Percentiles rank a stretch among this genome's conserved stretches.
Evolutionary conservation across 2,113 vertebrate genomes (phyloP).

Genomic region (Myiagra hebetior): DNA sequence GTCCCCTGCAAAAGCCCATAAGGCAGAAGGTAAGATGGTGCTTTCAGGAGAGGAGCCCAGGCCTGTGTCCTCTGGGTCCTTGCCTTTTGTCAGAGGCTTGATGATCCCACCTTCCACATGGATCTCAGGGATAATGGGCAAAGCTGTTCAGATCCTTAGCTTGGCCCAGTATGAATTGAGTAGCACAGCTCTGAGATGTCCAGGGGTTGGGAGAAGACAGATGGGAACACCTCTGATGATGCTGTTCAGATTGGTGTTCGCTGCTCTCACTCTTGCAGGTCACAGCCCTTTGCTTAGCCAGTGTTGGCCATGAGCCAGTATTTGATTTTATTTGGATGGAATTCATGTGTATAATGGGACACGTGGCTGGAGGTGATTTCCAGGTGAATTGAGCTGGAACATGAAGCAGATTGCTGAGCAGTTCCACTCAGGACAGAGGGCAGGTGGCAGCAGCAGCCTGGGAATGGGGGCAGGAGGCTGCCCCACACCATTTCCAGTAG

Average conservation of each 20-base stretch:
- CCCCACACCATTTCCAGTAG: background rate
- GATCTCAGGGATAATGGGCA: background rate
- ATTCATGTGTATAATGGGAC: background rate
- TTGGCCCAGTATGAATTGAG: background rate
- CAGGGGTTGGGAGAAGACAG: background rate
- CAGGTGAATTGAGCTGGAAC: background rate
- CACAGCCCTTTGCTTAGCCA: background rate
- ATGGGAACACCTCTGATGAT: background rate
- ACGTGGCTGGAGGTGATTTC: background rate
- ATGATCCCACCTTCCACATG: background rate
- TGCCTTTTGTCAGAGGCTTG: background rate
- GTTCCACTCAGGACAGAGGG: background rate
- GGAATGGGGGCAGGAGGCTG: background rate
- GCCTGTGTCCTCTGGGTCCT: background rate
- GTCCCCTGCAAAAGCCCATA: conserved; percentile 59
- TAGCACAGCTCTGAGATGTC: background rate
- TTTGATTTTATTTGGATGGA: background rate
- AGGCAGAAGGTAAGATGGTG: conserved; percentile 41
- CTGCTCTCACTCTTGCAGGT: background rate
- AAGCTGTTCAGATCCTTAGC: background rate
- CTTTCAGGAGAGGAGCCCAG: background rate
- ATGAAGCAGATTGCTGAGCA: background rate
- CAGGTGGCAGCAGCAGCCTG: background rate
- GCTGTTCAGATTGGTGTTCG: background rate
- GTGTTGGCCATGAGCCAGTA: background rate